Conservation (phyloP, 2,888 invertebrate species). For the Macrosoma leucophasiata region DNA sequence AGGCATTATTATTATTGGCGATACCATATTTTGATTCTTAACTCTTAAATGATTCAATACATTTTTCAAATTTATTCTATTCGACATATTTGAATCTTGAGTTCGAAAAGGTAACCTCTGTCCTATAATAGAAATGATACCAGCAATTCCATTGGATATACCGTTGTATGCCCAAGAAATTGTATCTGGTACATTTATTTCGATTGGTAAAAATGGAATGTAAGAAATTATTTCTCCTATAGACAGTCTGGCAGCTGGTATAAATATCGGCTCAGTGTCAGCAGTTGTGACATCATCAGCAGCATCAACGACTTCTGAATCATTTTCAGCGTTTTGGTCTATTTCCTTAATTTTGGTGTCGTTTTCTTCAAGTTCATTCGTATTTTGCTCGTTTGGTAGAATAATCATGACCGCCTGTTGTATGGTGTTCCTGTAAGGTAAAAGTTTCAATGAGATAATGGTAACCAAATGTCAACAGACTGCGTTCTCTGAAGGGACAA, state of each 20-base stretch:
- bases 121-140: conserved; percentile 49
- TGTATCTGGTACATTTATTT: conserved; percentile 78
- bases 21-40: conserved; percentile 25
- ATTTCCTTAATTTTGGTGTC: conserved; percentile 23
- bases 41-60: conserved; percentile 32
- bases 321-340: conserved; percentile 24
- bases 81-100: conserved; percentile 4
- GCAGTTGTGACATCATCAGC: no score
- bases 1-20: conserved; percentile 43
- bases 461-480: no score
- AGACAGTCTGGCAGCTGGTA: conserved; percentile 38
- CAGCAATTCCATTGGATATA: conserved; percentile 36
- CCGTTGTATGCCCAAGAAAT: conserved; percentile 59
- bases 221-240: conserved; percentile 67
- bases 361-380: conserved; percentile 15
- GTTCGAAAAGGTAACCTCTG: conserved; percentile 29
- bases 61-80: conserved; percentile 30
- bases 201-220: conserved; percentile 76
- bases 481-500: no score
- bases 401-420: conserved; percentile 41
- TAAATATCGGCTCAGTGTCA: conserved; percentile 34
- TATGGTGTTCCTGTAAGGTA: conserved; percentile 33
- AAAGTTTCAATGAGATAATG: not conserved
- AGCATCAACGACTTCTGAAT: conserved; percentile 49
- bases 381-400: conserved; percentile 33